Conservation (phyloP, 2,888 invertebrate genomes). For the Perizoma affinitatum region DNA sequence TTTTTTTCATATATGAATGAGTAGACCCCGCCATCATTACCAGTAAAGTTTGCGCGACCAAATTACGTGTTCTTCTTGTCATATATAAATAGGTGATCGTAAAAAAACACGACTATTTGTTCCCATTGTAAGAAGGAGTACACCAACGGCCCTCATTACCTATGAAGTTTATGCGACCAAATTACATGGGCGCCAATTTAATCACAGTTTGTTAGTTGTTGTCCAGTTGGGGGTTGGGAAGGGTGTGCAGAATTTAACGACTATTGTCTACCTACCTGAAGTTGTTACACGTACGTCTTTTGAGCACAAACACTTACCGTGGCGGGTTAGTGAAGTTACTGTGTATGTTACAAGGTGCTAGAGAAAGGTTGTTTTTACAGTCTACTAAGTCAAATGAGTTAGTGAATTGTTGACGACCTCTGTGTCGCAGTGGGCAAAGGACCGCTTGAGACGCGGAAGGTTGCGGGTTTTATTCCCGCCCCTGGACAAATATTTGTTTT, state of each 20-base stretch:
- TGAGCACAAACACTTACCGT: conserved; percentile 10
- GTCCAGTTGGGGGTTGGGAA: conserved; percentile 33
- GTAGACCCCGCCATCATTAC: conserved; percentile 14
- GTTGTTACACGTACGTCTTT: conserved; percentile 11
- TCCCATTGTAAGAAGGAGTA: neutral
- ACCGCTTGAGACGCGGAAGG: no score
- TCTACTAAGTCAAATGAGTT: no score
- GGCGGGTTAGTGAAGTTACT: neutral
- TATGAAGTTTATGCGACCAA: conserved; percentile 36
- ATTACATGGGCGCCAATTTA: conserved; percentile 56
- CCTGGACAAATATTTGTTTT: no score
- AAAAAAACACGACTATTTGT: no score
- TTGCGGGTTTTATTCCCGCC: no score
- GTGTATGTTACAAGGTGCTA: neutral
- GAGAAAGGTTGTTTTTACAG: no score
- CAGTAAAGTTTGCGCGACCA: conserved; percentile 32
- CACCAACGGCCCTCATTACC: conserved; percentile 15
- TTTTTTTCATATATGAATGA: neutral
- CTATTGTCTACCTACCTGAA: conserved; percentile 25
- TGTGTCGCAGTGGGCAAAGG: no score
- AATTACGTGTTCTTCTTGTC: conserved; percentile 44
- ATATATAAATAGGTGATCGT: no score
- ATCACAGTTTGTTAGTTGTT: conserved; percentile 53
- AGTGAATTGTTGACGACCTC: no score
- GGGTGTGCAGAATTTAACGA: conserved; percentile 28